Base-by-base conservation (phyloP, 2,113 vertebrate species). In the Bubalus kerabau region DNA sequence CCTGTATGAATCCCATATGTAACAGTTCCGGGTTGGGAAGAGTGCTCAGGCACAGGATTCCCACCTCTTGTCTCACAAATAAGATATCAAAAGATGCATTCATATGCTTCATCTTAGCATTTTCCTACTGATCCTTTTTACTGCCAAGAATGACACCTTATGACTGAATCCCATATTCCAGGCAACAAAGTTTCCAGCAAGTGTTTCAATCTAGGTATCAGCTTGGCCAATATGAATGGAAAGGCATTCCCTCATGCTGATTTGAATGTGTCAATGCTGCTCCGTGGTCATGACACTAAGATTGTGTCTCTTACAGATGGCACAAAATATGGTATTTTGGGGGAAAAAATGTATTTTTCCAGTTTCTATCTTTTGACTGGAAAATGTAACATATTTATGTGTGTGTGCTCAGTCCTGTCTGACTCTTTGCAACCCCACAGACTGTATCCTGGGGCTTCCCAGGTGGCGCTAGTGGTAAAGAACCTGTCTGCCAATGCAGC, bases 141-240 rank as follows among this genome's bases (percentile, higher is more conserved):
- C 56, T 19, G 56, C 74, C 60, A 0, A 98, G 98, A 95, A 99
- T 98, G 60, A 98, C 97, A 0, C 99, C 99, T 0, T 99, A 98
- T 0, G 98, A 98, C 96, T 98, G 98, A 97, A 99, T 99, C n/a
- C 99, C 99, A 0, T 99, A 99, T 96, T 99, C 99, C n/a, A 99
- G 98, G 98, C 99, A 99, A 96, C 99, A 99, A 1, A 99, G 99
- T 97, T 99, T 99, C 99, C 99, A 99, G 96, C 99, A 99, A 97
- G 99, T 98, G 5, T 99, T 99, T 99, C 99, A 98, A 99, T 99
- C 99, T 99, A 99, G 90, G 99, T 98, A 0, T 99, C 99, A 14
- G 99, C 99, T 98, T 99, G 99, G 88, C 99, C 99, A 3, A 99
- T 98, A 74, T 99, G 99, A 96, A 99, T 98, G 80, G 99, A 99